phyloP scores from a whole-genome alignment of 2,797 vertebrate genomes.

The Neoniphon sammara region DNA sequence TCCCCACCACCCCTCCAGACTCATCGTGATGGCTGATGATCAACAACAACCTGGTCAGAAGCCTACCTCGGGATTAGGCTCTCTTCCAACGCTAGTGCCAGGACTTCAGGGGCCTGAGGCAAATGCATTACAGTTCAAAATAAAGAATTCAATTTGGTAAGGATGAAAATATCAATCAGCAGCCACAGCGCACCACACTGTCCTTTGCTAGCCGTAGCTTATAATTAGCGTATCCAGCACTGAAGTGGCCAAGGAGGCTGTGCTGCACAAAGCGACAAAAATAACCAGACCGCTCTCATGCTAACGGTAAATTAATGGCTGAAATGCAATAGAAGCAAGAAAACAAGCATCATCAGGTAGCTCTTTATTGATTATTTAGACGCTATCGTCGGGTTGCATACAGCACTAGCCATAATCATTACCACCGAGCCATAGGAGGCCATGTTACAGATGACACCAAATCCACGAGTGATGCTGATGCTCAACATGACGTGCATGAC shows the following conservation, averaged over 20 bases:
- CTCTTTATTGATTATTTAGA: slow-evolving; percentile 12
- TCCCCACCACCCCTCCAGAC: slow-evolving; percentile 79
- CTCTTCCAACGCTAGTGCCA: slow-evolving; percentile 90
- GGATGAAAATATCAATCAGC: slow-evolving; percentile 57
- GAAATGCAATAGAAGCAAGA: neutral
- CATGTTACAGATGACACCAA: slow-evolving; percentile 72
- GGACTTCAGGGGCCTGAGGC: slow-evolving; percentile 94
- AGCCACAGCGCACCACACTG: slow-evolving; percentile 37
- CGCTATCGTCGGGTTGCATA: slow-evolving; percentile 12
- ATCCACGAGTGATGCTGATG: slow-evolving; percentile 68
- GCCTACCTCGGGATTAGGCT: slow-evolving; percentile 84
- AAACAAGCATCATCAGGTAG: neutral
- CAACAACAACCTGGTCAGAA: slow-evolving; percentile 90
- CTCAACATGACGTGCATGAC: slow-evolving; percentile 63
- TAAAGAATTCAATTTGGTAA: slow-evolving; percentile 98
- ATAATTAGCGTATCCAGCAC: slow-evolving; percentile 74
- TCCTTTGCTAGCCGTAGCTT: slow-evolving; percentile 72
- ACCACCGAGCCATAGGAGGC: slow-evolving; percentile 75
- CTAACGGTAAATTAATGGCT: neutral
- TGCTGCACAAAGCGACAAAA: slow-evolving; percentile 74
- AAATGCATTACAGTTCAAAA: slow-evolving; percentile 95
- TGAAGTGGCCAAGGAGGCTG: slow-evolving; percentile 60
- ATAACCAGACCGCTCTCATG: slow-evolving; percentile 38
- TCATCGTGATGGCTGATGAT: slow-evolving; percentile 91
- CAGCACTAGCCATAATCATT: slow-evolving; percentile 45